phyloP scores from a whole-genome alignment of 2,888 invertebrate genomes.

The Drosophila helvetica region DNA sequence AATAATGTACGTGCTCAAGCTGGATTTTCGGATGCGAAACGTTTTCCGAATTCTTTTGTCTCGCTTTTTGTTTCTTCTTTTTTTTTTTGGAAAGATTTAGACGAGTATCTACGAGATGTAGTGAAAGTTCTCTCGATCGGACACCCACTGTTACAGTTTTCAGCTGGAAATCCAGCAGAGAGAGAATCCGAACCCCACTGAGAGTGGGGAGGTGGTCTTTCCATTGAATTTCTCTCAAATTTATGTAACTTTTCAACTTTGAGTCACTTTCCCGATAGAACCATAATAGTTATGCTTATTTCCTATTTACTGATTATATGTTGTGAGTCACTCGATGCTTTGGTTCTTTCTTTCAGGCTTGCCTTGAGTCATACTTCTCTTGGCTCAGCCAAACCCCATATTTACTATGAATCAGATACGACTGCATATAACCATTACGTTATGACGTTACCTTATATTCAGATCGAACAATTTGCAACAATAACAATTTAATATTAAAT shows the following conservation, averaged over 20 bases:
- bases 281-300: not conserved
- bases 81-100: too few species aligned
- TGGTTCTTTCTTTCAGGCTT: not conserved
- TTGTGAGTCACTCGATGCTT: constrained; percentile 7
- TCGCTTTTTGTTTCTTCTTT: too few species aligned
- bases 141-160: not conserved
- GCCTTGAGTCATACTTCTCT: constrained; percentile 8
- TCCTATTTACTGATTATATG: not conserved
- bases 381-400: constrained; percentile 10
- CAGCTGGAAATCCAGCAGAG: too few species aligned
- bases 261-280: not conserved
- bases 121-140: not conserved
- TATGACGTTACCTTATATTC: not conserved
- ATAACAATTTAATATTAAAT: too few species aligned
- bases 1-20: not conserved
- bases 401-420: not conserved
- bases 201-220: not conserved
- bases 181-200: too few species aligned
- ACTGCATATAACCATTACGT: not conserved
- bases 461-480: not conserved
- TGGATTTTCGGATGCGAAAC: not conserved
- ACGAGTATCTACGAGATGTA: too few species aligned
- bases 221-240: not conserved
- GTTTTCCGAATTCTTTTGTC: not conserved
- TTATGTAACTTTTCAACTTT: not conserved